These are phyloP conservation scores for Hydrozoanthus gracilis DNA, from an alignment of 92 coral and sea anemone species.

Conservation along the genomic window DNA sequence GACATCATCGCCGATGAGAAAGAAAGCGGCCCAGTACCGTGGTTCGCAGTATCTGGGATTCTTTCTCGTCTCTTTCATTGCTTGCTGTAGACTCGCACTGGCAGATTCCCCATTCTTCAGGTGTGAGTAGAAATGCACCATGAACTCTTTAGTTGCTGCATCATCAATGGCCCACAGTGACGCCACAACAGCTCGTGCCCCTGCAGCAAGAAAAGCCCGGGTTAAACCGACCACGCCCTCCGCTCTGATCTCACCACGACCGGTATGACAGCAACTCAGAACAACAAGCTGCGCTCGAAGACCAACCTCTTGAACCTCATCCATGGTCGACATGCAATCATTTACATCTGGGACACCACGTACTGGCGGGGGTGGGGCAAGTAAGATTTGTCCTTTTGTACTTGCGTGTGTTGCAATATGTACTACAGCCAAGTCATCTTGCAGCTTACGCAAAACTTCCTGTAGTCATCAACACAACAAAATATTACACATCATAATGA, in stretches of 20 bases:
- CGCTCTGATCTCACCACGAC: constrained; percentile 15
- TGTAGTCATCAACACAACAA: not conserved
- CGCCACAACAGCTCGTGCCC: constrained; percentile 44
- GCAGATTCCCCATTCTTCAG: constrained; percentile 1
- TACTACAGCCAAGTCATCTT: constrained; percentile 35
- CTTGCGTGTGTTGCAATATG: constrained; percentile 21
- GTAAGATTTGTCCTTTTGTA: constrained; percentile 7
- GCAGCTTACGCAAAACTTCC: constrained; percentile 6
- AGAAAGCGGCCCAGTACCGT: not conserved
- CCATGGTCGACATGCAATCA: constrained; percentile 42
- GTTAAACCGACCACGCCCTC: too few species aligned
- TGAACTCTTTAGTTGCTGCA: constrained; percentile 13
- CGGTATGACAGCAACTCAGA: constrained; percentile 44
- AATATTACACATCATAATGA: not conserved
- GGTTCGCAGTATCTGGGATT: not conserved
- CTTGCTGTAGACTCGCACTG: too few species aligned
- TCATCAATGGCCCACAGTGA: constrained; percentile 39
- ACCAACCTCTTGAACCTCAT: constrained; percentile 37
- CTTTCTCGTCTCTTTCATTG: not conserved
- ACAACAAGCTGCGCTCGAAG: constrained; percentile 40
- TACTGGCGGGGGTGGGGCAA: not conserved
- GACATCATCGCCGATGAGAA: too few species aligned
- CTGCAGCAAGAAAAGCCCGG: not conserved
- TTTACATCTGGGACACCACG: constrained; percentile 12
- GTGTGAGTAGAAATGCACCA: constrained; percentile 24